Evolutionary conservation across 2,797 vertebrate species (phyloP).

Genomic region (Spinus pinus): DNA sequence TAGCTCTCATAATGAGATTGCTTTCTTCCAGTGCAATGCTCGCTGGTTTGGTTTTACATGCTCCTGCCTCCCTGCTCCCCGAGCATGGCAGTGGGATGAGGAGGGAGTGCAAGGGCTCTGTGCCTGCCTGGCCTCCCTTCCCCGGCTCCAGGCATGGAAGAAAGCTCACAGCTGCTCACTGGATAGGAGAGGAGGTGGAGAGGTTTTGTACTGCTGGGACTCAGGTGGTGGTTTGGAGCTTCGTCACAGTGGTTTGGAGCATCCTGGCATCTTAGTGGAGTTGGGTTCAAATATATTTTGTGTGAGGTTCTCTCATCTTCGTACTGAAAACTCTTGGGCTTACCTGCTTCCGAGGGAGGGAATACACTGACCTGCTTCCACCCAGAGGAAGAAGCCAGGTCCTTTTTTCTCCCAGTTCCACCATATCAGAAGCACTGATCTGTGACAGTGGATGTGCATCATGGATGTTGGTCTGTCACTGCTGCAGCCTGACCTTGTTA

Average conservation of each 20-base stretch:
- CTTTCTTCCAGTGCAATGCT: not conserved
- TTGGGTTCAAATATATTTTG: not conserved
- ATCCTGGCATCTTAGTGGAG: accelerated
- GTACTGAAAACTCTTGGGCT: not conserved
- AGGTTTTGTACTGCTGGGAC: not conserved
- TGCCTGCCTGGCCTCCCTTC: not conserved
- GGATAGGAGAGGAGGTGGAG: not conserved
- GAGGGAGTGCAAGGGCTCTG: not conserved
- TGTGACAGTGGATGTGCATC: not conserved
- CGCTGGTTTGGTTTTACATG: not conserved
- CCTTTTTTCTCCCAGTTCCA: not conserved
- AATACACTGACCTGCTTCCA: not conserved
- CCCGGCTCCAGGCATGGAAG: accelerated
- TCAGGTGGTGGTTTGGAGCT: not conserved
- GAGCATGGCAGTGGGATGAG: not conserved
- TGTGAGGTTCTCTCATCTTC: accelerated
- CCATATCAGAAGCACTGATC: not conserved
- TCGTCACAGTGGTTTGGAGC: not conserved
- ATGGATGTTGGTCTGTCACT: not conserved
- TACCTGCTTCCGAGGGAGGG: not conserved
- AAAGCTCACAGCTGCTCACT: not conserved
- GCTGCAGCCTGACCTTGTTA: not conserved
- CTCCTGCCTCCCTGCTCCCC: not conserved
- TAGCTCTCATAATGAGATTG: slow-evolving; percentile 24
- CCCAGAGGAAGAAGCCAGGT: not conserved